A percentile compares a stretch with the other conserved stretches of the same genome.
phyloP scores from a whole-genome alignment of 1,140 invertebrate species.

The Anthonomus grandis region DNA sequence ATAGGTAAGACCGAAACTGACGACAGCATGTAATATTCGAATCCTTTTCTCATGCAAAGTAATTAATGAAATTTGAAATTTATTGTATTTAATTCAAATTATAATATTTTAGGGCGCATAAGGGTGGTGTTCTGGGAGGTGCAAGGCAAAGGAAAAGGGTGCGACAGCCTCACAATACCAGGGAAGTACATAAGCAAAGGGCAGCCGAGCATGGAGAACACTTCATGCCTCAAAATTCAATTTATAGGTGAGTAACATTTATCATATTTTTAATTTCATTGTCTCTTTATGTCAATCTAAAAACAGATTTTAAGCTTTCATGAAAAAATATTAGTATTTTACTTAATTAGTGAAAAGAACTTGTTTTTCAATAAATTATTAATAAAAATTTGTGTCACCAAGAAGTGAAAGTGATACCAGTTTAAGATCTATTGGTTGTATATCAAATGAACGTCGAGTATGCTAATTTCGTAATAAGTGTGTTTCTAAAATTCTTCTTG shows the following conservation, averaged over 20 bases:
- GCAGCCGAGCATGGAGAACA: constrained; percentile 83
- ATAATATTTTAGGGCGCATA: constrained; percentile 14
- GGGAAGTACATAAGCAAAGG: constrained; percentile 78
- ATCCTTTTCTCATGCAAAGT: too few species aligned
- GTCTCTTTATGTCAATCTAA: neutral
- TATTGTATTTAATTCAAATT: too few species aligned
- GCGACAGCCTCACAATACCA: constrained; percentile 79
- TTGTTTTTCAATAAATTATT: too few species aligned
- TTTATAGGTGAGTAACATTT: constrained; percentile 44
- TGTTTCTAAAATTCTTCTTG: too few species aligned
- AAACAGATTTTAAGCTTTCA: neutral
- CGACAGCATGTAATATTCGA: too few species aligned
- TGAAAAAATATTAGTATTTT: neutral
- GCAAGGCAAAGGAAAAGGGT: constrained; percentile 73
- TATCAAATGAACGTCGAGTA: too few species aligned
- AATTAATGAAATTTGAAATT: too few species aligned
- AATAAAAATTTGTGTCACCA: too few species aligned
- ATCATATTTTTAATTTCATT: neutral
- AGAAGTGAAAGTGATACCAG: too few species aligned
- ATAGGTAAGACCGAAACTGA: constrained; percentile 30
- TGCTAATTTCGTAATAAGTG: too few species aligned
- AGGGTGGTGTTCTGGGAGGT: constrained; percentile 53
- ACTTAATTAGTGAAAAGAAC: neutral
- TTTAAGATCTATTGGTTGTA: too few species aligned
- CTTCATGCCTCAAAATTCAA: constrained; percentile 65